Evolutionary conservation across 2,888 invertebrate genomes (phyloP).

Genomic region (Hirtodrosophila duncani): DNA sequence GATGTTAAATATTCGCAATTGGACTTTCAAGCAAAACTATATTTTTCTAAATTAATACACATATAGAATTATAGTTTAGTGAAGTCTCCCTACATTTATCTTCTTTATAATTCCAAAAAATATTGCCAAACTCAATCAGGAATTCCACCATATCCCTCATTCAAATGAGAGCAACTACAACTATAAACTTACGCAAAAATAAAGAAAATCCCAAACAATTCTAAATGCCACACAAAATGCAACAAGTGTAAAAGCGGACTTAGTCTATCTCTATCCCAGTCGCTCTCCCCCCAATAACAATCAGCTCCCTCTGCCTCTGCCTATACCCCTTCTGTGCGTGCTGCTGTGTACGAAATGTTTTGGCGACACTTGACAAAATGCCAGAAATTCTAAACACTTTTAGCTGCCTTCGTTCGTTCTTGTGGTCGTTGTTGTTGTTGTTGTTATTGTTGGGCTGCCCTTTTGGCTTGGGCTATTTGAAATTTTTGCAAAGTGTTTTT

Average conservation of each 20-base stretch:
- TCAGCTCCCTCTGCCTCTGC: too few species aligned
- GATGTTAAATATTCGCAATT: too few species aligned
- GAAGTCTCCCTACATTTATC: too few species aligned
- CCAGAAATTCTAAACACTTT: conserved; percentile 73
- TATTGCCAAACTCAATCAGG: too few species aligned
- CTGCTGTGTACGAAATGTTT: conserved; percentile 69
- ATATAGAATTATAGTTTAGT: too few species aligned
- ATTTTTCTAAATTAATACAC: too few species aligned
- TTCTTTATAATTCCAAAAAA: too few species aligned
- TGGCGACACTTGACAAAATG: conserved; percentile 75
- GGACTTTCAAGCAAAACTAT: too few species aligned
- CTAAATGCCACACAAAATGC: conserved; percentile 60
- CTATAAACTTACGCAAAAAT: too few species aligned
- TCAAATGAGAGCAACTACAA: too few species aligned
- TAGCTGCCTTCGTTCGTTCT: conserved; percentile 45
- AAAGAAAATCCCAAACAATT: conserved; percentile 48
- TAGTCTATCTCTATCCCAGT: background rate
- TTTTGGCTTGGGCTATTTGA: conserved; percentile 40
- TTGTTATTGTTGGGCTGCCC: conserved; percentile 29
- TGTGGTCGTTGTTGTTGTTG: conserved; percentile 29
- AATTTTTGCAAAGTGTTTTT: conserved; percentile 9
- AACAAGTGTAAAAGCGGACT: conserved; percentile 57
- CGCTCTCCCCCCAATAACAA: background rate
- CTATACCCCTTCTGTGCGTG: conserved; percentile 24
- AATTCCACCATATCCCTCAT: too few species aligned